phyloP scores from a whole-genome alignment of 2,113 vertebrate genomes.

The Leptocoma aspasia region DNA sequence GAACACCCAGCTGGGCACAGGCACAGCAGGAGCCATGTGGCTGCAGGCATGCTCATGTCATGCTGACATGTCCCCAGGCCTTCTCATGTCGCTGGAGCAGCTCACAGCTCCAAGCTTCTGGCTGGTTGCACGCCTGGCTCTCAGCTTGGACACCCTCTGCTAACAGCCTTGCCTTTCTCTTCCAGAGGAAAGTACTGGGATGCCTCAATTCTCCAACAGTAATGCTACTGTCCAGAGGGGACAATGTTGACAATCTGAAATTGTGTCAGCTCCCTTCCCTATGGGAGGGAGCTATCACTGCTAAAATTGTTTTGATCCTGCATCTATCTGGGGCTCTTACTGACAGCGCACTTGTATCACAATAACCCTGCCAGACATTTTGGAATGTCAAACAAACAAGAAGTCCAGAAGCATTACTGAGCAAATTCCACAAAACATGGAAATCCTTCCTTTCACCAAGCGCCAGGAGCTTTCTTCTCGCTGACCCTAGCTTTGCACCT shows the following conservation, averaged over 20 bases:
- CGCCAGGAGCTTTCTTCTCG: not conserved
- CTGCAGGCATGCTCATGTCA: not conserved
- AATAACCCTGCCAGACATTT: not conserved
- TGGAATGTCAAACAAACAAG: not conserved
- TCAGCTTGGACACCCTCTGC: not conserved
- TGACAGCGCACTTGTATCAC: not conserved
- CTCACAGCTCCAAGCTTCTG: not conserved
- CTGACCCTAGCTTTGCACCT: not conserved
- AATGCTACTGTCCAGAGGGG: not conserved
- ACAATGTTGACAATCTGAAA: not conserved
- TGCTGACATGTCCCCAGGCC: not conserved
- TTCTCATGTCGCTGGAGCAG: accelerated
- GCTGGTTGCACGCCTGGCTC: not conserved
- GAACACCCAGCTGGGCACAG: not conserved
- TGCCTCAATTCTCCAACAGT: not conserved
- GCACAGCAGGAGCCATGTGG: not conserved
- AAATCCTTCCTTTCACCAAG: not conserved
- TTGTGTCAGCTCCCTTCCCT: not conserved
- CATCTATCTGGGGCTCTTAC: not conserved
- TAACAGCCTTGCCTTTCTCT: not conserved
- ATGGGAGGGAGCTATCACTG: too few species aligned
- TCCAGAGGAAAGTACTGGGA: not conserved
- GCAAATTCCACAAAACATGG: not conserved
- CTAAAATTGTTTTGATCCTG: not conserved
- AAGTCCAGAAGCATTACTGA: not conserved